Percentiles rank a stretch among this genome's conserved stretches.
These are phyloP conservation scores for Gastrophryne carolinensis DNA, from an alignment of 2,797 vertebrate species.

Conservation along the genomic window DNA sequence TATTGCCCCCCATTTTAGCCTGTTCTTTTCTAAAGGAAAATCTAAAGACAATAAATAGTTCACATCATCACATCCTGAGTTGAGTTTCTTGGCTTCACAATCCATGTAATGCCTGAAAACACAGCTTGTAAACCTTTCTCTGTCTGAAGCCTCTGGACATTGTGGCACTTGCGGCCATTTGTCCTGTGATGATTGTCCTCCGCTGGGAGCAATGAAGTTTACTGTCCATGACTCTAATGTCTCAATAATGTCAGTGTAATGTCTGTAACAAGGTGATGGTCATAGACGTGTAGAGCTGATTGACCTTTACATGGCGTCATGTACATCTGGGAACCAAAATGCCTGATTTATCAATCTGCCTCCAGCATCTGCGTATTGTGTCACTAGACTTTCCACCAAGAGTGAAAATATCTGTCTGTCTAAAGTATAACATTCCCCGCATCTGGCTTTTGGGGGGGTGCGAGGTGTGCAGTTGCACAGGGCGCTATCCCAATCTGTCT, in stretches of 20 bases:
- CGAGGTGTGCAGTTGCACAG: too few species aligned
- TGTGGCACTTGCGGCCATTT: not conserved
- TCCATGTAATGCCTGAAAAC: constrained; percentile 13
- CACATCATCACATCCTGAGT: not conserved
- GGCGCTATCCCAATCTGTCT: too few species aligned
- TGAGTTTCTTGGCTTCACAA: not conserved
- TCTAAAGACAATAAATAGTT: too few species aligned
- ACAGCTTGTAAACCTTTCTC: constrained; percentile 1
- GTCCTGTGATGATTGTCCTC: constrained; percentile 3
- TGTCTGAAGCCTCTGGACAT: not conserved
- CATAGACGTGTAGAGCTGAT: not conserved
- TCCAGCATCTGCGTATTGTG: too few species aligned
- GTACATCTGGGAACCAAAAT: not conserved
- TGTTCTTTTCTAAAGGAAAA: too few species aligned
- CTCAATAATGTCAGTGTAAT: constrained; percentile 3
- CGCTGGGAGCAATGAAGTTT: not conserved
- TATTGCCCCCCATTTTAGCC: too few species aligned
- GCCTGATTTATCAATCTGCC: not conserved
- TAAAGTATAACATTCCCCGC: too few species aligned
- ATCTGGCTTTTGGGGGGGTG: too few species aligned
- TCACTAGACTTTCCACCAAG: too few species aligned
- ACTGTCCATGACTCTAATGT: constrained; percentile 8
- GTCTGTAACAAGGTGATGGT: constrained; percentile 1
- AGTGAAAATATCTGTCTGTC: too few species aligned
- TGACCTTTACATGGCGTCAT: not conserved